Base-by-base conservation (phyloP, 1,140 invertebrate genomes). In the Ostrea denselamellosa region DNA sequence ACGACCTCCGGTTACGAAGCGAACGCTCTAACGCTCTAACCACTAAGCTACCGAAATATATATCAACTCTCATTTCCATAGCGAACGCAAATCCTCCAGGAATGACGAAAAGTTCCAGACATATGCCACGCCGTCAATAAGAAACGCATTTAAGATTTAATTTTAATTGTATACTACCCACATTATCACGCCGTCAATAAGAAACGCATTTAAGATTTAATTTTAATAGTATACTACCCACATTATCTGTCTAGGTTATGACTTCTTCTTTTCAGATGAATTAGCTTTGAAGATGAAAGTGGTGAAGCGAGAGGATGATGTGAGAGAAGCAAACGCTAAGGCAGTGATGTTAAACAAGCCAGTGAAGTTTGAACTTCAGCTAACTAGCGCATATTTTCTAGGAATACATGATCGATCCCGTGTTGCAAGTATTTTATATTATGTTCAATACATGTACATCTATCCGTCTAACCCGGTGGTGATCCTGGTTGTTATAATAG, bases 301-400 rank as follows among this genome's bases (percentile, higher is more conserved):
- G 8, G 22, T 8, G 9, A 68, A 10, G 8, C 19, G 65, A 25
- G n/a, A 22, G 8, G 65, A 68, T 2, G 65, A 68, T n/a, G 65
- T 68, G 65, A 25, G 3, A 25, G 65, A 68, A 25, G 65, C 65
- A 25, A 68, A 68, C 22, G n/a, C 25, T 25, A 68, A 68, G 22
- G 65, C 65, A n/a, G 65, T 68, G 5, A 10, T 25, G 22, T 68
- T 25, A 25, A 25, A 68, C 65, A 68, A 68, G 10, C 65, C 65
- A 25, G 22, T 68, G 3, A 25, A 22, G 8, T 68, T 68, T 68
- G 9, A 25, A 10, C 65, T 68, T 0, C n/a, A n/a, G 22, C 22
- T 68, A 68, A 68, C 65, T 10, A 22, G n/a, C n/a, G 65, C 65
- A 68, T 68, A 68, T 68, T 68, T 68, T 25, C 22, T 68, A 68